Base-by-base conservation (phyloP, 2,113 vertebrate genomes). In the Embiotoca jacksoni region DNA sequence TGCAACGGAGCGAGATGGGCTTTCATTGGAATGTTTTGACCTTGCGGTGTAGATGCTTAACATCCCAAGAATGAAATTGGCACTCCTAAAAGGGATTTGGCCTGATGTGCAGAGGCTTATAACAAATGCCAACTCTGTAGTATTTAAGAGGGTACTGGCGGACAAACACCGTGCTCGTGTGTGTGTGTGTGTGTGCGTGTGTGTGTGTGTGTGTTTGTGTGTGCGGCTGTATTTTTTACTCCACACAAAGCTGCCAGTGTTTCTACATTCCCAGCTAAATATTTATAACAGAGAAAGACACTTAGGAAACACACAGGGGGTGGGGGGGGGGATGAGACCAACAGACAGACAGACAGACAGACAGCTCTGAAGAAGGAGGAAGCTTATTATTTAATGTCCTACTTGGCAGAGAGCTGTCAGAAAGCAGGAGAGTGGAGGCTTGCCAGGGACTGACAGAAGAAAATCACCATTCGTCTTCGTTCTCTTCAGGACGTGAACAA, bases 321-420 rank as follows among this genome's bases (percentile, higher is more conserved):
- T 36, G 50, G 41, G 7, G 56, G 63, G 69, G 66, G 68, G 78
- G 63, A 47, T 41, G 39, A 74, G 46, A n/a, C 54, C 77, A 53
- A 69, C 41, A 59, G 55, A 69, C 31, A 80, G 59, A 77, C 37
- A 69, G 56, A 60, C 37, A 75, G 71, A 72, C 44, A 2, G 56
- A 37, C 7, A 69, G 81, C 23, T 23, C 23, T 23, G 23, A 79
- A 81, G 74, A 83, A 74, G 61, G 57, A 73, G 67, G 75, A 78
- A 83, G 85, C 87, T 91, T 89, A 91, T 90, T 89, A 89, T 91
- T 92, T 92, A 89, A 88, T 91, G 89, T 88, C 82, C 86, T 86
- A 86, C 80, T 89, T 90, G 88, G 85, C 88, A 89, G 78, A 81
- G 72, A 75, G 78, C 81, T 89, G 84, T 89, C 85, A 89, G 69